Conservation (phyloP, 1,140 invertebrate genomes). For the Drosophila gunungcola region DNA sequence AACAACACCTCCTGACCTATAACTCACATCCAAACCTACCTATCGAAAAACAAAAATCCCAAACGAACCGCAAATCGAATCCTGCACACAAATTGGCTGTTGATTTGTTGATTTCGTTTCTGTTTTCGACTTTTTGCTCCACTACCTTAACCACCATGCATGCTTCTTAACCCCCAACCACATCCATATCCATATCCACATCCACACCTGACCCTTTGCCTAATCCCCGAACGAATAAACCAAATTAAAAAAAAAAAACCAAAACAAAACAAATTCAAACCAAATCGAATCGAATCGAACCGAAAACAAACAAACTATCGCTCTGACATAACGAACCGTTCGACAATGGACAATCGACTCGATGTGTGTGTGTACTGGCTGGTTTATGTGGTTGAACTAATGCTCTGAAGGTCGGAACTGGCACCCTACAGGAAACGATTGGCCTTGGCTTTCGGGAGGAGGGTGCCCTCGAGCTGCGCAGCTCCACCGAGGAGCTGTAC, state of each 20-base stretch:
- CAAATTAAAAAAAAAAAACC: conserved; percentile 2
- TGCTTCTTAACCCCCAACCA: conserved; percentile 3
- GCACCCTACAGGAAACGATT: conserved; percentile 85
- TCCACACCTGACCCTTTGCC: conserved; percentile 18
- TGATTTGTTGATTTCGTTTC: conserved; percentile 72
- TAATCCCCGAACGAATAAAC: conserved; percentile 16
- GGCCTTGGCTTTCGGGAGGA: conserved; percentile 90
- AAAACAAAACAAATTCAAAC: too few relatives aligned
- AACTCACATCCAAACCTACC: background rate
- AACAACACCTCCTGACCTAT: background rate
- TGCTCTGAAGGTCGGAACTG: conserved; percentile 84
- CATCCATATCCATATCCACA: background rate
- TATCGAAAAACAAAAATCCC: background rate
- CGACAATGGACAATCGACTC: conserved; percentile 30
- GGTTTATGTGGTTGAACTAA: conserved; percentile 71
- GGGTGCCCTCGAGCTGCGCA: conserved; percentile 91
- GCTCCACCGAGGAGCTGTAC: conserved; percentile 93
- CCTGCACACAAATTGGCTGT: conserved; percentile 69
- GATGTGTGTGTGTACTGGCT: conserved; percentile 65
- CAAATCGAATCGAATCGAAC: conserved; percentile 1
- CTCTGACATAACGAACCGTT: conserved; percentile 31
- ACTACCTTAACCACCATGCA: conserved; percentile 16
- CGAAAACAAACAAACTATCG: conserved; percentile 24
- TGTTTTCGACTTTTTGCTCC: conserved; percentile 37
- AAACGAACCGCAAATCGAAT: conserved; percentile 22